These are phyloP conservation scores for Chaetorhynchus papuensis DNA, from an alignment of 2,113 vertebrate genomes.

Conservation along the genomic window DNA sequence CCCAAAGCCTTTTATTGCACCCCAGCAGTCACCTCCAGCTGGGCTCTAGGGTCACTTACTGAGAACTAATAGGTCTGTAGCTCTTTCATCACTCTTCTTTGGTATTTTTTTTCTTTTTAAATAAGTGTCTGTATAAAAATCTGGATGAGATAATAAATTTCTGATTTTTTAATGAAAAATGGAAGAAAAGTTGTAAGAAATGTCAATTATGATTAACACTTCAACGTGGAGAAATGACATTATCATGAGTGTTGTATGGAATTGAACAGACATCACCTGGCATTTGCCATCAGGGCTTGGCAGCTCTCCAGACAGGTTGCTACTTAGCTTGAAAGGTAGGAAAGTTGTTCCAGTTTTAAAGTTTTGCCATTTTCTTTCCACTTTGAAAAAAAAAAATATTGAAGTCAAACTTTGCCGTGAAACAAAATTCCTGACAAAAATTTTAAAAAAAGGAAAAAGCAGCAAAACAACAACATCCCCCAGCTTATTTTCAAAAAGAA, in stretches of 20 bases:
- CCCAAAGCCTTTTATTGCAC: not conserved
- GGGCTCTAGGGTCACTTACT: not conserved
- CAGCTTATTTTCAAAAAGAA: not conserved
- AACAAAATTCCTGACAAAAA: not conserved
- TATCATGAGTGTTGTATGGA: not conserved
- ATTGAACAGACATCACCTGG: slow-evolving; percentile 1
- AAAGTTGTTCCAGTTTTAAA: not conserved
- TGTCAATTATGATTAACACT: slow-evolving; percentile 23
- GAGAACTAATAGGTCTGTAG: not conserved
- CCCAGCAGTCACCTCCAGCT: not conserved
- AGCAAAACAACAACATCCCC: accelerated
- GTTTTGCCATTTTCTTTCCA: not conserved
- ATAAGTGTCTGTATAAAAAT: not conserved
- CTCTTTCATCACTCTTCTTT: not conserved
- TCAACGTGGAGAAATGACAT: not conserved
- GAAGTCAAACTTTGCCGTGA: not conserved
- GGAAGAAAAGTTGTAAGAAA: not conserved
- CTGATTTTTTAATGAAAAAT: not conserved
- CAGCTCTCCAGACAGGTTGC: not conserved
- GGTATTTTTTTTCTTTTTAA: not conserved
- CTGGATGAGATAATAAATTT: not conserved
- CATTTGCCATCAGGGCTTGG: not conserved
- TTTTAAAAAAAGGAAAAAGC: too few species aligned
- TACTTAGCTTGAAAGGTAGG: not conserved
- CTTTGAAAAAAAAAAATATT: not conserved